Base-by-base conservation (phyloP, 2,797 vertebrate genomes). In the Silurus aristotelis region DNA sequence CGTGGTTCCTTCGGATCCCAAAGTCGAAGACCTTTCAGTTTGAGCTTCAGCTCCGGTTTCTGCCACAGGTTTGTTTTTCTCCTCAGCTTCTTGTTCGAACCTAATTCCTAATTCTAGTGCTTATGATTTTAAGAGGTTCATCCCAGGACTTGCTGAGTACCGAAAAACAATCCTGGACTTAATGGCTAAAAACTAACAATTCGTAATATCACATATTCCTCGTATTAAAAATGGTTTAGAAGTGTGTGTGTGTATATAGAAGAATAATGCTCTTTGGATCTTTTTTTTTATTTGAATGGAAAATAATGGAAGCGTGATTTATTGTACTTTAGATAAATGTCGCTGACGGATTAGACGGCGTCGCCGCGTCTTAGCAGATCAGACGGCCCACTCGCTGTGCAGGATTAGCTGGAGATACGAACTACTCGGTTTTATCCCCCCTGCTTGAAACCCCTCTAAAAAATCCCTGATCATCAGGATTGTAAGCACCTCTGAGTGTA, bases 311-410 rank as follows among this genome's bases (percentile, higher is more conserved):
- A 27, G 27, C 56, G 31, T 12, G n/a, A 55, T 52, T 52, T 7
- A 38, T 76, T 76, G 38, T 38, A 38, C 38, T 38, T 38, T 38
- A 38, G 38, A 38, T 38, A 38, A 38, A 38, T 38, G 38, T 38
- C 38, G 38, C 38, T 38, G 38, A 38, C 6, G 66, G 56, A 84
- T 84, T 81, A 80, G 13, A 77, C 43, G 25, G 63, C 52, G 14
- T 68, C 17, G 84, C 31, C n/a, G 6, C 76, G 31, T 80, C 70
- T 83, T 83, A 84, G 61, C 66, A 31, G 82, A 86, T 83, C 60
- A 90, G 88, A 76, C 67, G 79, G 80, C 80, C 84, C 31, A n/a
- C 87, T 48, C 13, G 12, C 78, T 86, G 87, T 64, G 87, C 60
- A 61, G 87, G 88, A 88, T 89, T 88, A 89, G 70, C 48, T 58